Conservation (phyloP, 1,140 invertebrate genomes). For the Melitaea cinxia region DNA sequence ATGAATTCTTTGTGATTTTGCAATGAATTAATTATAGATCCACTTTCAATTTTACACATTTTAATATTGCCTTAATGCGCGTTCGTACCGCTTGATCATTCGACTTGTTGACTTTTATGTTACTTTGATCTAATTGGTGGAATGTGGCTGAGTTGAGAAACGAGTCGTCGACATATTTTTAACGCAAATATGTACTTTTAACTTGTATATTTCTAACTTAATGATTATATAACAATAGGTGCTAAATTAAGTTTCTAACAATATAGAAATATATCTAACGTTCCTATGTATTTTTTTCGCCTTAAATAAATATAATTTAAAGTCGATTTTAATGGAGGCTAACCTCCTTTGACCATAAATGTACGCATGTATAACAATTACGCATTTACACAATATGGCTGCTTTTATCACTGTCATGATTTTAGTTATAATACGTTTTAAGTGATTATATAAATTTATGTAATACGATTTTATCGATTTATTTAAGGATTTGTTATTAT, state of each 20-base stretch:
- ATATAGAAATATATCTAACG: not conserved
- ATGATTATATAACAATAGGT: conserved; percentile 17
- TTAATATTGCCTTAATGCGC: too few species aligned
- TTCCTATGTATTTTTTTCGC: conserved; percentile 10
- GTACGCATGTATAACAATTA: not conserved
- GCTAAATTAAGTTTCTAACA: conserved; percentile 21
- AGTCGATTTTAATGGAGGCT: conserved; percentile 17
- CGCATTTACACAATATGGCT: conserved; percentile 7
- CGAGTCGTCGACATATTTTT: not conserved
- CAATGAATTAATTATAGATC: too few species aligned
- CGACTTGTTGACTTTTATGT: too few species aligned
- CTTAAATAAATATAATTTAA: conserved; percentile 1
- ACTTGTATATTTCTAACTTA: too few species aligned
- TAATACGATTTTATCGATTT: conserved; percentile 13
- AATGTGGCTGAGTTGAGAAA: too few species aligned
- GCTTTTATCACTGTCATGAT: conserved; percentile 1
- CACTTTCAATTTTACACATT: too few species aligned
- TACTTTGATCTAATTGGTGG: too few species aligned
- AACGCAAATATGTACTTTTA: not conserved
- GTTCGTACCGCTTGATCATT: too few species aligned
- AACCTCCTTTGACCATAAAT: not conserved
- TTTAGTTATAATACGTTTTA: conserved; percentile 8
- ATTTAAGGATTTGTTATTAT: conserved; percentile 13
- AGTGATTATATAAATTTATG: conserved; percentile 14
- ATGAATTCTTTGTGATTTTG: too few species aligned